Conservation (phyloP, 1,140 invertebrate genomes). For the Adelges cooleyi region DNA sequence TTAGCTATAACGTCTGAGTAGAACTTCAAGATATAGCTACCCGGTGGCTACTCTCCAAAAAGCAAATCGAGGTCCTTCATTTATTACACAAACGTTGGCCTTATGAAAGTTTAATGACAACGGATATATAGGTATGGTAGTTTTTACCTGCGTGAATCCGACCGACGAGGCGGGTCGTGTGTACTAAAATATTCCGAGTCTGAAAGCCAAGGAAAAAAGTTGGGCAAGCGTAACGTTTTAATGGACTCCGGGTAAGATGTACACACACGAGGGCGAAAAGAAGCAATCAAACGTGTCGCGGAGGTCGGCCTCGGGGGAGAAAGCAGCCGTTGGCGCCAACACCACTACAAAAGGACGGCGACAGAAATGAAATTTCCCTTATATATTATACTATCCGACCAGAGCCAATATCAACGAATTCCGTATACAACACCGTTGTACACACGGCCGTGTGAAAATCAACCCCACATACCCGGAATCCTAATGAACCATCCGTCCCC, state of each 20-base stretch:
- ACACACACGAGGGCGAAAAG: constrained; percentile 15
- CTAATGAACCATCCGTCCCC: constrained; percentile 17
- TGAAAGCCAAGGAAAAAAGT: constrained; percentile 11
- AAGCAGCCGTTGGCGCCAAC: constrained; percentile 19
- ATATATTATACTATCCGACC: background rate
- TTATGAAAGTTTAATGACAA: constrained; percentile 22
- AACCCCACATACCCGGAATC: constrained; percentile 23
- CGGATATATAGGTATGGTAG: background rate
- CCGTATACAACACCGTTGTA: too few relatives aligned
- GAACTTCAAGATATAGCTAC: too few relatives aligned
- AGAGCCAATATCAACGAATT: constrained; percentile 22
- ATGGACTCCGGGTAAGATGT: constrained; percentile 22
- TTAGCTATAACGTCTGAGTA: too few relatives aligned
- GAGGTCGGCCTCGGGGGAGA: constrained; percentile 2
- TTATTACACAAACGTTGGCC: background rate
- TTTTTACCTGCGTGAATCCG: constrained; percentile 7
- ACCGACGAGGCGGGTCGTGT: background rate
- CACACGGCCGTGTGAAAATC: constrained; percentile 19
- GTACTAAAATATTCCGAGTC: constrained; percentile 13
- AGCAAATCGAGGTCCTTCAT: background rate
- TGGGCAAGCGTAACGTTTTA: constrained; percentile 22
- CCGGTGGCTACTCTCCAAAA: background rate
- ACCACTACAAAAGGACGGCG: constrained; percentile 11
- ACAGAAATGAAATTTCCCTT: constrained; percentile 23
- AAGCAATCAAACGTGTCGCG: constrained; percentile 27